A percentile compares a stretch with the other conserved stretches of the same genome.
phyloP scores from a whole-genome alignment of 1,140 invertebrate genomes.

The Cotesia glomerata region DNA sequence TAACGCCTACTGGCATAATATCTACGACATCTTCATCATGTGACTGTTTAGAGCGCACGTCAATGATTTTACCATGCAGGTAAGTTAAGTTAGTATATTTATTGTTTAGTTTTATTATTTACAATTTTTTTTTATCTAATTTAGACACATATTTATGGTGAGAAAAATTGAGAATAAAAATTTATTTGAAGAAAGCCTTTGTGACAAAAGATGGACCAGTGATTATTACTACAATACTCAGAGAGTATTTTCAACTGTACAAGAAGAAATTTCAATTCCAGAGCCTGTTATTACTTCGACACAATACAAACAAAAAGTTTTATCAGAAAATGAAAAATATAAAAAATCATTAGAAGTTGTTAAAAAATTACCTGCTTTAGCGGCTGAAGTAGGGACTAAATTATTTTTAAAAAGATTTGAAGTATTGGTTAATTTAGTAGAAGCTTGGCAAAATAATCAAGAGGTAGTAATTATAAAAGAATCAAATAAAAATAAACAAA shows the following conservation, averaged over 20 bases:
- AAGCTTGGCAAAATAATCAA: slow-evolving; percentile 2
- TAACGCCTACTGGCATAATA: neutral
- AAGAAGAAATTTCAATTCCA: neutral
- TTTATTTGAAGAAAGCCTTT: too few relatives aligned
- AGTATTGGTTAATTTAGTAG: neutral
- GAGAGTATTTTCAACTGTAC: neutral
- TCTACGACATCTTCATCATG: neutral
- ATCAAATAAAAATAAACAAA: too few relatives aligned
- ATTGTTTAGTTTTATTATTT: too few relatives aligned
- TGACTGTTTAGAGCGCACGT: slow-evolving; percentile 9
- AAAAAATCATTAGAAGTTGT: neutral
- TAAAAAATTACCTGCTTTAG: neutral
- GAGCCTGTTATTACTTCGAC: neutral
- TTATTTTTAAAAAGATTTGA: neutral
- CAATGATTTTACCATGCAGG: slow-evolving; percentile 26
- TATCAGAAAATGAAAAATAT: neutral
- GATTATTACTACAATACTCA: too few relatives aligned
- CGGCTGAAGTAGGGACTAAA: slow-evolving; percentile 10
- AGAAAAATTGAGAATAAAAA: neutral
- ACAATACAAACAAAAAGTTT: neutral
- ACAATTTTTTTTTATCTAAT: neutral
- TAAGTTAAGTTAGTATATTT: too few relatives aligned
- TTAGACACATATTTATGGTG: slow-evolving; percentile 17
- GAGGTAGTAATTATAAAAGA: neutral
- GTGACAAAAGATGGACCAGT: too few relatives aligned